These are phyloP conservation scores for Colletes latitarsis DNA, from an alignment of 1,140 invertebrate genomes.

Conservation along the genomic window DNA sequence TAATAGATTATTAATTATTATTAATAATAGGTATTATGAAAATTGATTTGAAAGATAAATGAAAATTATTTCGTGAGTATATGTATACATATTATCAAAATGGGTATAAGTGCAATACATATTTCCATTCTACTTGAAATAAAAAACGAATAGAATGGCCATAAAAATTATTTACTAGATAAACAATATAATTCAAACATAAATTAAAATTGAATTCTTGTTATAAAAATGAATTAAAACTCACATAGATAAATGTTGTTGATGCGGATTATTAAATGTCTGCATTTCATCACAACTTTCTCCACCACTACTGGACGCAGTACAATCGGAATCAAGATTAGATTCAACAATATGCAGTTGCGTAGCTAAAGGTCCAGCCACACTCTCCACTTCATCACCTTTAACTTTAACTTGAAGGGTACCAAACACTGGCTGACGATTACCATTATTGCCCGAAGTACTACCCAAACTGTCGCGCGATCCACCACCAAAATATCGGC, in stretches of 20 bases:
- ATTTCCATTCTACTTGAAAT: not conserved
- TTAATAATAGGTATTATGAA: not conserved
- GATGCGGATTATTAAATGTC: slow-evolving; percentile 88
- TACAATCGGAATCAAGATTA: slow-evolving; percentile 94
- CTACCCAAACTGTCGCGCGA: slow-evolving; percentile 80
- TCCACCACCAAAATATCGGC: slow-evolving; percentile 84
- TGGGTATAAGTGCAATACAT: not conserved
- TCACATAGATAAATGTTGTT: slow-evolving; percentile 89
- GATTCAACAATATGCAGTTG: slow-evolving; percentile 87
- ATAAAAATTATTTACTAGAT: not conserved
- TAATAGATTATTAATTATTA: not conserved
- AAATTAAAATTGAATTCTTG: slow-evolving; percentile 11
- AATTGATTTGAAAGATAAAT: not conserved
- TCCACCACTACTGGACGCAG: slow-evolving; percentile 95
- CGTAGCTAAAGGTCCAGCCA: slow-evolving; percentile 86
- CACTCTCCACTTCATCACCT: slow-evolving; percentile 83
- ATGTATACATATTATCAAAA: not conserved
- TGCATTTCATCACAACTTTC: slow-evolving; percentile 96
- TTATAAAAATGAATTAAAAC: slow-evolving; percentile 73
- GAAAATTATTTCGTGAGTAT: not conserved
- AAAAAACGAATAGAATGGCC: not conserved
- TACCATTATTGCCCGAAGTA: slow-evolving; percentile 63
- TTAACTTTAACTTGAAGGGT: slow-evolving; percentile 80
- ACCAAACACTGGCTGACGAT: slow-evolving; percentile 76
- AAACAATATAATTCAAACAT: not conserved